These are phyloP conservation scores for Poeciliopsis presidionis DNA, from an alignment of 2,797 vertebrate genomes.

Conservation along the genomic window DNA sequence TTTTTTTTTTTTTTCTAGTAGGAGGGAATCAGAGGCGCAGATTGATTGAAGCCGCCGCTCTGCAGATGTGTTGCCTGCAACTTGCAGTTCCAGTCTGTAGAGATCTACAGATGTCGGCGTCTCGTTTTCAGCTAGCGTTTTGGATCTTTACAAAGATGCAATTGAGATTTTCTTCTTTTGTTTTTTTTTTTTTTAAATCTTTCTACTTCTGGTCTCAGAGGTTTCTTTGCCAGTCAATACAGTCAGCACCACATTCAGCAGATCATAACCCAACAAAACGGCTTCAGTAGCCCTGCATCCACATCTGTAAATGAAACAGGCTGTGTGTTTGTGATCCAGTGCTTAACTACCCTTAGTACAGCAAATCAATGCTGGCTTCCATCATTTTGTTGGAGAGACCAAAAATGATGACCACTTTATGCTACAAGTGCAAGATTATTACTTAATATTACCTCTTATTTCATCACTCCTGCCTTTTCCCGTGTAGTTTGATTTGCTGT, in stretches of 20 bases:
- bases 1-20: constrained; percentile 6
- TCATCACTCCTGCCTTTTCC: constrained; percentile 55
- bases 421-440: constrained; percentile 46
- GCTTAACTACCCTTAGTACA: constrained; percentile 33
- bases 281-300: constrained; percentile 41
- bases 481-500: constrained; percentile 61
- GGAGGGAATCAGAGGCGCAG: constrained; percentile 25
- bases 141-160: constrained; percentile 22
- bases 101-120: constrained; percentile 25
- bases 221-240: constrained; percentile 33
- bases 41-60: constrained; percentile 59
- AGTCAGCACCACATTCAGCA: constrained; percentile 47
- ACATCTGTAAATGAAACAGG: constrained; percentile 35
- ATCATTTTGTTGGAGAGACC: constrained; percentile 27
- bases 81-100: constrained; percentile 43
- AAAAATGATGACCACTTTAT: constrained; percentile 39
- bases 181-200: too few species aligned
- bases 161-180: constrained; percentile 10
- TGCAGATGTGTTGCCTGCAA: constrained; percentile 57
- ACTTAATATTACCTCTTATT: constrained; percentile 46
- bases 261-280: constrained; percentile 33
- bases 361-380: constrained; percentile 19
- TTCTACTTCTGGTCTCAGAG: constrained; percentile 30
- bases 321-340: constrained; percentile 32
- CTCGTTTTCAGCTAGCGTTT: constrained; percentile 40